Base-by-base conservation (phyloP, 2,888 invertebrate species). In the Heliconius aoede region DNA sequence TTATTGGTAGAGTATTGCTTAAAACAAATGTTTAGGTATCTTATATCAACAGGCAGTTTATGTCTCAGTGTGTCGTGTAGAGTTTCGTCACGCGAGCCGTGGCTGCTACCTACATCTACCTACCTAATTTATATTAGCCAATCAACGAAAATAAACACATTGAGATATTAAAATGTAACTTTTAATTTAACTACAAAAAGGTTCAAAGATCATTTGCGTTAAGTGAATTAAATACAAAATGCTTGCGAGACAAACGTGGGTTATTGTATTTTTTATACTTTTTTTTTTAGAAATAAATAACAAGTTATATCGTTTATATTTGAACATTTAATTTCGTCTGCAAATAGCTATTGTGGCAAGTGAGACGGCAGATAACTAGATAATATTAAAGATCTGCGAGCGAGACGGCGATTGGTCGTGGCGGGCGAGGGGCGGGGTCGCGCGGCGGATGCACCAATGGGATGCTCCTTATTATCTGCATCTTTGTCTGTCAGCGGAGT, bases 391-490 rank as follows among this genome's bases (percentile, higher is more conserved):
- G 95, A 95, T 94, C 95, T 95, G 93, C 95, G 92, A 88, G 89
- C 89, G 86, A 83, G 84, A 83, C 81, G 80, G 87, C 82, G 86
- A 94, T 94, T 94, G 94, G 94, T 79, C 86, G 88, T 82, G 85
- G 87, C 82, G 82, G 84, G 81, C 82, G 84, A 86, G 85, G 90
- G 94, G 94, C 94, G 94, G 90, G 91, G 91, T 91, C 85, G 85
- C 89, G 86, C 88, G 85, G 86, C 91, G 94, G 95, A 95, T 95
- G 94, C 95, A 94, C 95, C 95, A 95, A 95, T 95, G 92, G 93
- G 94, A 94, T 94, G 92, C 85, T 87, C 92, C 89, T 87, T 89
- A 90, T 94, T 94, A 93, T 94, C 94, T 93, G 89, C 92, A 91
- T 93, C 93, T 93, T 94, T 94, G 95, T 95, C 95, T 95, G 95